Evolutionary conservation across 1,140 invertebrate genomes (phyloP).

Genomic region (Drosophila pandora): DNA sequence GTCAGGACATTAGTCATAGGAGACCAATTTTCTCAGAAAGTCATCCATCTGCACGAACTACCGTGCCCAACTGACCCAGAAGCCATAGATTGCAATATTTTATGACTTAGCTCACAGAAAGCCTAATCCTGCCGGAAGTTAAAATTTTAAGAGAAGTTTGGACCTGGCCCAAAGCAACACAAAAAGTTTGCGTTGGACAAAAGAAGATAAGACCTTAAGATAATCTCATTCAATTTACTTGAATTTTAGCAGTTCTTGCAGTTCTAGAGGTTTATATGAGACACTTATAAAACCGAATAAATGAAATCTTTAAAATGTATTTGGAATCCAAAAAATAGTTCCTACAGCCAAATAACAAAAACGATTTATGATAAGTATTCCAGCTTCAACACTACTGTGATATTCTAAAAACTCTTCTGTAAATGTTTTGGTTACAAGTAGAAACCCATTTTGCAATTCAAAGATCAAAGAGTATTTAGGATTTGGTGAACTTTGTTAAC

Average conservation of each 20-base stretch:
- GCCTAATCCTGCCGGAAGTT: conserved; percentile 33
- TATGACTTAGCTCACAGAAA: conserved; percentile 52
- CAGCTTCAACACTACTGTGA: too few relatives aligned
- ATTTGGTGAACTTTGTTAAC: conserved; percentile 1
- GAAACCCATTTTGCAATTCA: too few relatives aligned
- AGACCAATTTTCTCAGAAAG: conserved; percentile 57
- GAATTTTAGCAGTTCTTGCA: too few relatives aligned
- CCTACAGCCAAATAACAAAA: too few relatives aligned
- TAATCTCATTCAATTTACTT: neutral
- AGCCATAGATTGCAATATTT: conserved; percentile 68
- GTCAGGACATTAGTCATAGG: conserved; percentile 64
- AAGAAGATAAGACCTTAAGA: conserved; percentile 7
- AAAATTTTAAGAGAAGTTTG: conserved; percentile 10
- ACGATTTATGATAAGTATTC: too few relatives aligned
- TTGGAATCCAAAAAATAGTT: too few relatives aligned
- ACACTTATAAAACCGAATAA: too few relatives aligned
- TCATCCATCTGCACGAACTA: conserved; percentile 55
- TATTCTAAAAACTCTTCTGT: neutral
- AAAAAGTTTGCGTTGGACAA: conserved; percentile 9
- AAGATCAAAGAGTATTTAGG: conserved; percentile 35
- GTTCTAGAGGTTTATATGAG: neutral
- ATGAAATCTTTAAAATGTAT: too few relatives aligned
- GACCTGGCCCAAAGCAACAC: conserved; percentile 18
- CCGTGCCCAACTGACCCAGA: conserved; percentile 78
- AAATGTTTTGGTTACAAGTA: neutral